Conservation (phyloP, 2,888 invertebrate species). For the Gymnosoma rotundatum region DNA sequence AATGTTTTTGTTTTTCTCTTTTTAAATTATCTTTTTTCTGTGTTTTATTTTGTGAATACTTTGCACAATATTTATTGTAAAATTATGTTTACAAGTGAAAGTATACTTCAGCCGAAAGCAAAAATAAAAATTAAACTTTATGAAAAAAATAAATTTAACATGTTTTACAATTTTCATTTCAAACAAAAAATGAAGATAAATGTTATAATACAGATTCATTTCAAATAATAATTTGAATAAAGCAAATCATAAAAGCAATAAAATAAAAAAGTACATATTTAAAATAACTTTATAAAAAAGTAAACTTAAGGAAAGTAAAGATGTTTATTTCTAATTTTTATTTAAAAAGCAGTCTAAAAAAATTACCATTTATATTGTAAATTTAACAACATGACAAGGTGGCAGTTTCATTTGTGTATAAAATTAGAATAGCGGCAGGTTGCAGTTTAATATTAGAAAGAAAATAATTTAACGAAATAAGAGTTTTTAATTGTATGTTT, state of each 20-base stretch:
- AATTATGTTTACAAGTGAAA: conserved; percentile 54
- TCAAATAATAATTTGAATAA: background rate
- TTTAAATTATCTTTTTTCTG: conserved; percentile 22
- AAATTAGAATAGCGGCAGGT: background rate
- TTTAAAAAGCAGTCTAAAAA: no score
- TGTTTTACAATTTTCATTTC: no score
- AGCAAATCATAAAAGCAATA: no score
- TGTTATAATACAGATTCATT: conserved; percentile 14
- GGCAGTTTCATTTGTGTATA: conserved; percentile 13
- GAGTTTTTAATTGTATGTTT: conserved; percentile 21
- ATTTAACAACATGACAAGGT: conserved; percentile 9
- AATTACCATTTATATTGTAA: background rate
- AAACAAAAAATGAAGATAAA: conserved; percentile 10
- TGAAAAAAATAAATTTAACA: background rate
- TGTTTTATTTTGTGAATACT: conserved; percentile 37
- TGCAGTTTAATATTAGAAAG: background rate
- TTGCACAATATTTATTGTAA: conserved; percentile 43
- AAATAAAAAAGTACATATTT: no score
- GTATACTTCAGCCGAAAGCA: conserved; percentile 28
- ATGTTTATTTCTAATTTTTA: no score
- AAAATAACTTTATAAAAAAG: no score
- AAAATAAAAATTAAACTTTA: conserved; percentile 1
- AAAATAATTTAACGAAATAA: background rate
- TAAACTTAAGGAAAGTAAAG: no score
- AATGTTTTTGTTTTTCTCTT: background rate